Percentiles rank a stretch among this genome's conserved stretches.
Conservation (phyloP, 2,113 vertebrate genomes). For the Macquaria australasica region DNA sequence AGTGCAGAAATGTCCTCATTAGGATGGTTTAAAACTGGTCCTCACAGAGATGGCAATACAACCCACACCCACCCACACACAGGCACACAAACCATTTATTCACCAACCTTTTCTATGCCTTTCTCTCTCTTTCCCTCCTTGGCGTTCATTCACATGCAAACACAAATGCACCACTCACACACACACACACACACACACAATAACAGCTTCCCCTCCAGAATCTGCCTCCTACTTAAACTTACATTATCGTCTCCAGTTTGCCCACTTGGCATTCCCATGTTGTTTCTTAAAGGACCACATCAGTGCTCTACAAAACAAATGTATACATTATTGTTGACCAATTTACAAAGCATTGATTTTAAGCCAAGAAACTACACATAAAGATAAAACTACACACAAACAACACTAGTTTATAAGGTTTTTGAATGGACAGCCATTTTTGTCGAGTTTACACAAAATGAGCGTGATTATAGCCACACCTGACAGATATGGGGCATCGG, state of each 20-base stretch:
- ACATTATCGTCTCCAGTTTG: slow-evolving; percentile 13
- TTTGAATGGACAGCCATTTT: neutral
- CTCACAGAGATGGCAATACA: neutral
- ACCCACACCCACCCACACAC: neutral
- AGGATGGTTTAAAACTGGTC: neutral
- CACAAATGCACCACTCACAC: slow-evolving; percentile 6
- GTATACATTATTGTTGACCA: neutral
- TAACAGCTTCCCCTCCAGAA: slow-evolving; percentile 9
- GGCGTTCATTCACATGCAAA: slow-evolving; percentile 59
- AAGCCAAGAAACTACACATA: neutral
- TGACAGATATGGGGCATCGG: too few species aligned
- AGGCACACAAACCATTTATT: slow-evolving; percentile 26
- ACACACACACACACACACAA: neutral
- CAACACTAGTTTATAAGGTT: neutral
- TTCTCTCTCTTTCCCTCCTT: slow-evolving; percentile 8
- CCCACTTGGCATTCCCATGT: slow-evolving; percentile 42
- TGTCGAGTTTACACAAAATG: neutral
- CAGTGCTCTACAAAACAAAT: neutral
- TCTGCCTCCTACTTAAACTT: slow-evolving; percentile 2
- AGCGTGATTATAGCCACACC: too few species aligned
- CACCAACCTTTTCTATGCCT: slow-evolving; percentile 24
- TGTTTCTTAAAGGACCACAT: neutral
- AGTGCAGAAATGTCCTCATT: neutral
- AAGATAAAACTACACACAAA: neutral
- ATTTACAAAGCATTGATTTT: neutral